These are phyloP conservation scores for Tupiocoris notatus DNA, from an alignment of 2,888 invertebrate genomes.

Conservation along the genomic window DNA sequence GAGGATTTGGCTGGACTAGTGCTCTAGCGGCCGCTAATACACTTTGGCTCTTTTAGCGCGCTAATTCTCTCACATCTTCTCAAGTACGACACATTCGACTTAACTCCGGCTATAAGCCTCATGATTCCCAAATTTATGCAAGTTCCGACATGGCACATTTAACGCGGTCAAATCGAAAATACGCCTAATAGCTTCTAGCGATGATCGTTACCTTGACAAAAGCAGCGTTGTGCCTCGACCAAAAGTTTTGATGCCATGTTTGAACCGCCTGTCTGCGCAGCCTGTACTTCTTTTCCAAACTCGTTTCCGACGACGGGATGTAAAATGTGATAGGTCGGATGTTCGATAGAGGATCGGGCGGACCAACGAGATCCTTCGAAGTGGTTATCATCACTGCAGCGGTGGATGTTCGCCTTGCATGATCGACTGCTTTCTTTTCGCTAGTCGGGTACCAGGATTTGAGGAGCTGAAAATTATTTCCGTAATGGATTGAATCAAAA, in stretches of 20 bases:
- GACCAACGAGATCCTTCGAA: slow-evolving; percentile 67
- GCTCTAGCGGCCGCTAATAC: too few relatives aligned
- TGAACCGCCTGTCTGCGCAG: slow-evolving; percentile 67
- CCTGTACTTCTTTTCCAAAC: slow-evolving; percentile 64
- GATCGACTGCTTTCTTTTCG: slow-evolving; percentile 1
- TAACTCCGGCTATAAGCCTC: too few relatives aligned
- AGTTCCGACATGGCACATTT: too few relatives aligned
- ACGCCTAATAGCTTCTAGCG: too few relatives aligned
- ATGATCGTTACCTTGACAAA: slow-evolving; percentile 75
- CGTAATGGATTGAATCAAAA: too few relatives aligned
- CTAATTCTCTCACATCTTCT: too few relatives aligned
- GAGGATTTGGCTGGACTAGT: too few relatives aligned
- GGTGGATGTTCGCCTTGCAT: slow-evolving; percentile 19
- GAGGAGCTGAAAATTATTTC: too few relatives aligned
- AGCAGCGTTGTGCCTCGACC: slow-evolving; percentile 74
- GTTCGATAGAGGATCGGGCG: slow-evolving; percentile 78
- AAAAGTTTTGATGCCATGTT: slow-evolving; percentile 81
- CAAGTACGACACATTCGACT: too few relatives aligned
- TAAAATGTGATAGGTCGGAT: slow-evolving; percentile 70
- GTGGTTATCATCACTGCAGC: slow-evolving; percentile 5
- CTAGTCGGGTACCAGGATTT: slow-evolving; percentile 32
- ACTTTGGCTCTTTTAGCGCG: too few relatives aligned
- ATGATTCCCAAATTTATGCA: too few relatives aligned
- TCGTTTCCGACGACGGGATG: slow-evolving; percentile 65
- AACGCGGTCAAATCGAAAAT: too few relatives aligned